Conservation (phyloP, 1,140 invertebrate genomes). For the Nasonia giraulti region DNA sequence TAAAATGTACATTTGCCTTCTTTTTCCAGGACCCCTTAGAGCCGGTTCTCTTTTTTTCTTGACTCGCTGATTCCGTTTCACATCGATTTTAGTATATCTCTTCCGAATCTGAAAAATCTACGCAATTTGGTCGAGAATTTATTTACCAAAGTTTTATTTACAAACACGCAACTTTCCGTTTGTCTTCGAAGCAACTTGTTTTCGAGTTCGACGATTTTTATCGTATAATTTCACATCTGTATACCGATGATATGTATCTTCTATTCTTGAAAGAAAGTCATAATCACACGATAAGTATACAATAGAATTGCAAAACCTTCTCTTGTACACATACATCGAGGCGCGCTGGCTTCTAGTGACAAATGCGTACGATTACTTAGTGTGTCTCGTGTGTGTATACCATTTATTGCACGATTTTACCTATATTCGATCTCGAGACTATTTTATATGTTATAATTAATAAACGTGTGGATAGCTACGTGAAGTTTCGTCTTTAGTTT, state of each 20-base stretch:
- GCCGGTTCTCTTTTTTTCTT: background rate
- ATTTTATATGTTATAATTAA: slow-evolving; percentile 14
- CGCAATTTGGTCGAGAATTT: background rate
- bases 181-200: slow-evolving; percentile 29
- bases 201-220: slow-evolving; percentile 4
- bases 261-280: background rate
- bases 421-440: slow-evolving; percentile 18
- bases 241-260: slow-evolving; percentile 44
- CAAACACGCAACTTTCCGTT: slow-evolving; percentile 20
- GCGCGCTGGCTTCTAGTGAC: slow-evolving; percentile 47
- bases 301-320: background rate
- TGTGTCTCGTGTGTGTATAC: background rate
- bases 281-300: background rate
- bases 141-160: slow-evolving; percentile 33
- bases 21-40: background rate
- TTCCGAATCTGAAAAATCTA: background rate
- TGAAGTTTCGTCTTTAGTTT: slow-evolving; percentile 11
- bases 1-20: slow-evolving; percentile 68
- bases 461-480: slow-evolving; percentile 20
- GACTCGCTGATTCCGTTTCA: background rate
- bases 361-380: slow-evolving; percentile 17
- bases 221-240: background rate
- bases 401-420: slow-evolving; percentile 47
- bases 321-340: background rate
- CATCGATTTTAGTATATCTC: slow-evolving; percentile 33